Percentiles rank a stretch among this genome's conserved stretches.
Evolutionary conservation across 2,797 vertebrate species (phyloP).

Genomic region (Fistularia commersonii): DNA sequence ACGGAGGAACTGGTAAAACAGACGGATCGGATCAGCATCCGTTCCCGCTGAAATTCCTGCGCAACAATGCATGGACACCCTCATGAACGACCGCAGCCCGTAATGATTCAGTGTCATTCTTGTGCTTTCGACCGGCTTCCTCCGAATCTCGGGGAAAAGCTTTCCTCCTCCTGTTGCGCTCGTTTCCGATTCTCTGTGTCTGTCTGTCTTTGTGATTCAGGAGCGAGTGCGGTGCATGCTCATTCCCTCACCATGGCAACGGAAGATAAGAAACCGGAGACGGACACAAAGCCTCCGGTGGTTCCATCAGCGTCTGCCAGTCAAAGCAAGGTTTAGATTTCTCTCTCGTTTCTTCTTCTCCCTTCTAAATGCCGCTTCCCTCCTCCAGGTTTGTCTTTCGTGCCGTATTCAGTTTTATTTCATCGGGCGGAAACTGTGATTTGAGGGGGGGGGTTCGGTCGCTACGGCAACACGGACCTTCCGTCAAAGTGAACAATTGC

Average conservation of each 20-base stretch:
- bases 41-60: too few species aligned
- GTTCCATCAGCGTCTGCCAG: conserved; percentile 88
- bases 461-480: too few species aligned
- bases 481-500: too few species aligned
- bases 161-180: too few species aligned
- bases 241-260: conserved; percentile 82
- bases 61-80: too few species aligned
- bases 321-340: conserved; percentile 89
- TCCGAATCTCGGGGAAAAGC: too few species aligned
- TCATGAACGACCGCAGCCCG: background rate
- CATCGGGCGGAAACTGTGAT: too few species aligned
- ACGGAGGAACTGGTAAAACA: too few species aligned
- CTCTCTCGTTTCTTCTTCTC: rapidly evolving
- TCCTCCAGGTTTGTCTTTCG: background rate
- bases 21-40: too few species aligned
- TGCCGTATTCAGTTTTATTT: too few species aligned
- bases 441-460: too few species aligned
- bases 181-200: too few species aligned
- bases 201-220: conserved; percentile 6
- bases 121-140: background rate
- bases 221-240: conserved; percentile 34
- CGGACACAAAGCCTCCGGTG: conserved; percentile 90
- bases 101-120: background rate
- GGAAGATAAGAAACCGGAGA: conserved; percentile 98
- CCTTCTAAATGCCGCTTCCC: background rate